Base-by-base conservation (phyloP, 2,113 vertebrate species). In the Eretmodus cyanostictus region DNA sequence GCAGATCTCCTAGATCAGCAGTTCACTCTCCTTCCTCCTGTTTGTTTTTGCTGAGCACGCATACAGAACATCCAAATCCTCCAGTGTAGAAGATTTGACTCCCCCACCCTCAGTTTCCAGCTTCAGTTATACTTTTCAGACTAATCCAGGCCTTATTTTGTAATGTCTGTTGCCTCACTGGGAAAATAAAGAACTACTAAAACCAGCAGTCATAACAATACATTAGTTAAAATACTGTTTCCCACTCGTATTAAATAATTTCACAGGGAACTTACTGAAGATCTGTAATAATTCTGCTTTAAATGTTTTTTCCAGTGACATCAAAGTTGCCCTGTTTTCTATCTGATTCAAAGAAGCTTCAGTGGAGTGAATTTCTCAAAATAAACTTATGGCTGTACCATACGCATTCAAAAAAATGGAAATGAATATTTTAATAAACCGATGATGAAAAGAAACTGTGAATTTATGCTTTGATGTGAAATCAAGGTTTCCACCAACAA, bases 1-100 rank as follows among this genome's bases (percentile, higher is more conserved):
- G 88, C 54, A 88, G 78, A 88, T 87, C n/a, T 84, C 66, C 54
- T 36, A n/a, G 54, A 89, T 93, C 91, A 92, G 90, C 91, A 90
- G 36, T 85, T 91, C 59, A 38, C 14, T 80, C 22, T 83, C 11
- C 17, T 29, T 61, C 53, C 27, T 55, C 29, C 38, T 63, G 55
- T n/a, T 19, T 45, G 24, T n/a, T 85, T 88, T 68, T 81, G 92
- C 90, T 92, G 91, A 93, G 53, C 83, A 24, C 27, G 66, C 90
- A 87, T 13, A 86, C 57, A 49, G 16, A 83, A 82, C 34, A 88
- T 84, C 24, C 10, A 87, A 29, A 27, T 49, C 71, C 36, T 63
- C 49, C 53, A 61, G 22, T 40, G 81, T 49, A 47, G 14, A 31
- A 54, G 54, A 84, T 82, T 88, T 87, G 45, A 78, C 27, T 24